Base-by-base conservation (phyloP, 2,797 vertebrate genomes). In the Arvicola amphibius region DNA sequence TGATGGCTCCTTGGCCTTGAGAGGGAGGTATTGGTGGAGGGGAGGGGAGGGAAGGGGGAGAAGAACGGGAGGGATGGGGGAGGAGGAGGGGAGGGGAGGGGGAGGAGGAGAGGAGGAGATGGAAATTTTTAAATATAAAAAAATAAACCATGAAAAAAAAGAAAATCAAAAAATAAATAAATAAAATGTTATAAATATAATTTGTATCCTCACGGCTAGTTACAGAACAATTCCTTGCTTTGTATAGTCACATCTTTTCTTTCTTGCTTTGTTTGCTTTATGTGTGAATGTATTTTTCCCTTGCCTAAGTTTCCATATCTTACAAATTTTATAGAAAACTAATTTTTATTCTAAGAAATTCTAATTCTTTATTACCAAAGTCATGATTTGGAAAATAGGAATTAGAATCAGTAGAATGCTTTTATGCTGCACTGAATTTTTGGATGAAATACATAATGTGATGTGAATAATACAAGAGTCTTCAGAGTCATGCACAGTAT, bases 171-270 rank as follows among this genome's bases (percentile, higher is more conserved):
- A n/a, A n/a, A n/a, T n/a, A n/a, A n/a, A n/a, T n/a, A n/a, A n/a
- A n/a, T 48, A 21, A 93, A 96, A 86, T 94, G 6, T 63, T 92
- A 34, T 84, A 90, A 69, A 53, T 88, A 73, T 51, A n/a, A 92
- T 34, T 13, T 59, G 46, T 78, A 6, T 0, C 4, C 5, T 97
- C 25, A 53, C 92, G 29, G 56, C n/a, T 34, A 77, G n/a, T 74
- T 16, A 92, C 13, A 92, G 78, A 84, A 1, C 9, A 92, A 69
- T 48, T n/a, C 11, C 3, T 88, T 88, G 23, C 2, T 93, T 65
- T 91, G 73, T 46, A 86, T 63, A 61, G 79, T 88, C n/a, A 23
- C 61, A 37, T 16, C 51, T 88, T 71, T 83, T 92, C 27, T 71
- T 71, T 21, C 16, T 59, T 73, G 3, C 6, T 95, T 71, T 12